phyloP scores from a whole-genome alignment of 2,113 vertebrate species.

The Takifugu flavidus region DNA sequence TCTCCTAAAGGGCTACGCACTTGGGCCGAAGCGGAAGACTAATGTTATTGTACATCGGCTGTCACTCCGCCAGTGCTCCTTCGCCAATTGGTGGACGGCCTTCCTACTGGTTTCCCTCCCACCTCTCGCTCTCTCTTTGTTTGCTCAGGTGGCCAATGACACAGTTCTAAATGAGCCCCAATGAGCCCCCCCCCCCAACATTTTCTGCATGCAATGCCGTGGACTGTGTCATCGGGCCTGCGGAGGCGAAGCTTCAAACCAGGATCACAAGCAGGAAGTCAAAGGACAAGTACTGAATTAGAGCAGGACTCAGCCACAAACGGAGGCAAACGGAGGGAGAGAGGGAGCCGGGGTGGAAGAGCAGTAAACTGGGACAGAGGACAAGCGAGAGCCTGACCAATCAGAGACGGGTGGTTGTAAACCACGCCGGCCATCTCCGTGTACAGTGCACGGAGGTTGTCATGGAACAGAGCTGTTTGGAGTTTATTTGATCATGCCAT shows the following conservation, averaged over 20 bases:
- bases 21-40: constrained; percentile 90
- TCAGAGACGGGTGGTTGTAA: constrained; percentile 67
- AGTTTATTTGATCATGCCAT: constrained; percentile 70
- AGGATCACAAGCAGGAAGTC: constrained; percentile 66
- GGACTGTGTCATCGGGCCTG: constrained; percentile 89
- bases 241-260: constrained; percentile 80
- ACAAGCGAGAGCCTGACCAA: constrained; percentile 50
- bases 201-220: constrained; percentile 82
- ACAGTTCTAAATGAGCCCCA: constrained; percentile 90
- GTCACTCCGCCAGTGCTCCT: constrained; percentile 87
- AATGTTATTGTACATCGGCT: constrained; percentile 94
- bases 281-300: constrained; percentile 41
- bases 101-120: constrained; percentile 60
- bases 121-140: constrained; percentile 66
- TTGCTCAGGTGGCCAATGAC: constrained; percentile 99
- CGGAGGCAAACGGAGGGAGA: constrained; percentile 35
- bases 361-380: constrained; percentile 33
- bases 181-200: constrained; percentile 73
- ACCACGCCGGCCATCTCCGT: constrained; percentile 64
- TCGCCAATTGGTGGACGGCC: constrained; percentile 83
- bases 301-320: neutral
- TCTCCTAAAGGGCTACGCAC: constrained; percentile 86
- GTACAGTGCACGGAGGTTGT: constrained; percentile 77
- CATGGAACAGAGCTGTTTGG: constrained; percentile 73
- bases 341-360: constrained; percentile 20